Conservation (phyloP, 2,888 invertebrate genomes). For the Papilio demoleus region DNA sequence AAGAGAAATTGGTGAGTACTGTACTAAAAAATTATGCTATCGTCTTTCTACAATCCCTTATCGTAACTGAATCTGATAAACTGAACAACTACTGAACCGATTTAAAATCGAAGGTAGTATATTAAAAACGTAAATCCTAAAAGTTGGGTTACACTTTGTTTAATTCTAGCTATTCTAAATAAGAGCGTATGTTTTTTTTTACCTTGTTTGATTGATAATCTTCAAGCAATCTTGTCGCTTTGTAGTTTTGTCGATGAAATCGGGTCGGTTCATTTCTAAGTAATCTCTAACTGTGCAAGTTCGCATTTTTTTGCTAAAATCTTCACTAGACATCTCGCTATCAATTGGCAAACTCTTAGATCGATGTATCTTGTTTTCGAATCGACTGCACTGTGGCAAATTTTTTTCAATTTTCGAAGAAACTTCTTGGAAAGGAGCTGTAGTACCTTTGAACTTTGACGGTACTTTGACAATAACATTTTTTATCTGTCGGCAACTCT, state of each 20-base stretch:
- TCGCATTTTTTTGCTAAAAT: slow-evolving; percentile 57
- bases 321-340: slow-evolving; percentile 66
- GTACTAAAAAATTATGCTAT: not conserved
- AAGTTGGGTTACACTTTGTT: too few relatives aligned
- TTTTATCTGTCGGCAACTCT: slow-evolving; percentile 56
- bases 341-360: slow-evolving; percentile 68
- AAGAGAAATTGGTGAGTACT: slow-evolving; percentile 71
- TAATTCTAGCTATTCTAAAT: not conserved
- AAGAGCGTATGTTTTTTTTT: slow-evolving; percentile 44
- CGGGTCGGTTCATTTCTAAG: slow-evolving; percentile 87
- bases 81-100: not conserved
- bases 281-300: slow-evolving; percentile 86
- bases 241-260: slow-evolving; percentile 82
- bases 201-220: slow-evolving; percentile 70
- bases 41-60: not conserved
- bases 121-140: too few relatives aligned
- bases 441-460: slow-evolving; percentile 54
- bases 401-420: slow-evolving; percentile 59
- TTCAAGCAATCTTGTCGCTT: slow-evolving; percentile 70
- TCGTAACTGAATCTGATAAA: not conserved
- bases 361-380: slow-evolving; percentile 49
- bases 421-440: slow-evolving; percentile 64
- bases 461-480: slow-evolving; percentile 77
- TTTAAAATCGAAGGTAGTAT: too few relatives aligned
- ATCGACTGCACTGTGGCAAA: slow-evolving; percentile 48